Evolutionary conservation across 2,888 invertebrate genomes (phyloP), one percentile per base, ranked within the genome.

Genomic region (Hirtodrosophila histrioides): DNA sequence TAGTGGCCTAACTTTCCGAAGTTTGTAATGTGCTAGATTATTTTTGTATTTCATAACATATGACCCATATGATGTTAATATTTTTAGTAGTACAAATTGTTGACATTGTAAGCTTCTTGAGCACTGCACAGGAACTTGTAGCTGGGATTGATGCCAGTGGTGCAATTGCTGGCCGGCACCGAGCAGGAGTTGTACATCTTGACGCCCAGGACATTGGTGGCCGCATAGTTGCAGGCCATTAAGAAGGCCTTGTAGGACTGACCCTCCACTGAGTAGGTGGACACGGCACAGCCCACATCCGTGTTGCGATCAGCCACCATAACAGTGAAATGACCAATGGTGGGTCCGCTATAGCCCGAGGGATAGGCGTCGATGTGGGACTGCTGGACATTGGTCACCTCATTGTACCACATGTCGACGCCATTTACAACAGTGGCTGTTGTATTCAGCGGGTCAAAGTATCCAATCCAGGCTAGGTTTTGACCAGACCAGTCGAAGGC

Each of bases 151-250:
- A 40, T 17, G 17, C 17, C 90, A 0, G 75, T 69, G 23, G 63
- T 72, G 65, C 90, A 90, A 29, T 69, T 45, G n/a, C 68, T 78
- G 27, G 80, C 85, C 2, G 80, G 12, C 7, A 17, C 33, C 0
- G 75, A 35, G 43, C 88, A 88, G 4, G 78, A 65, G 31, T 4
- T 66, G 54, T 87, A 85, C 54, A 79, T 74, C 44, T 69, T 73
- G 46, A 63, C 27, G 55, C 72, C 79, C 7, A 79, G 4, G 0
- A 83, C 60, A 50, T 90, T 90, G 12, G 79, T 88, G 12, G 68
- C 64, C 6, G 89, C 87, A 69, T 90, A 90, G 46, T 90, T 89
- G 58, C 90, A 90, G 29, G 82, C 86, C 36, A 81, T 49, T 0
- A 86, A 69, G 57, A 77, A 72, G n/a, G 69, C 75, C 58, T 74